Percentiles rank a stretch among this genome's conserved stretches.
Evolutionary conservation across 1,140 invertebrate species (phyloP).

Genomic region (Drosophila repleta): DNA sequence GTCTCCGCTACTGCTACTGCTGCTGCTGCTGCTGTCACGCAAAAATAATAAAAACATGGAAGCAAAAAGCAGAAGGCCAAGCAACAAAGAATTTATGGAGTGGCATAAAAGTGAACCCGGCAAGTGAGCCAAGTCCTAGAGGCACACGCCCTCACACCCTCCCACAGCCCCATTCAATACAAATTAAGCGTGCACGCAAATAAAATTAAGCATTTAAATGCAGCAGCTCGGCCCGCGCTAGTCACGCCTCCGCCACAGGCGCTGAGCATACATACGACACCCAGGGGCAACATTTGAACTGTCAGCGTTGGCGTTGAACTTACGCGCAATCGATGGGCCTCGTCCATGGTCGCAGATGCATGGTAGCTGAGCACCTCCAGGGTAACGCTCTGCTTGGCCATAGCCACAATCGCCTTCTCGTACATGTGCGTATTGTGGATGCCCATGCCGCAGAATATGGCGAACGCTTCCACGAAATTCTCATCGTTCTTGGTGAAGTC

Average conservation of each 20-base stretch:
- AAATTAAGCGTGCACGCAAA: conserved; percentile 68
- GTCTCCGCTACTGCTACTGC: conserved; percentile 24
- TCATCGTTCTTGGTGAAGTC: conserved; percentile 95
- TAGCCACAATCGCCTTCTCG: conserved; percentile 95
- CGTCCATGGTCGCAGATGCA: conserved; percentile 95
- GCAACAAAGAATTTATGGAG: conserved; percentile 41
- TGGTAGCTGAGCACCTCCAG: conserved; percentile 98
- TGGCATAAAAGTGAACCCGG: conserved; percentile 43
- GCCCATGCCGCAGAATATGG: conserved; percentile 98
- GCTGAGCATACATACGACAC: conserved; percentile 25
- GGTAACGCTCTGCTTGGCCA: conserved; percentile 97
- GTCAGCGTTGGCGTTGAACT: conserved; percentile 76
- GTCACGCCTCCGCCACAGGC: background rate
- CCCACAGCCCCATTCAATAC: conserved; percentile 20
- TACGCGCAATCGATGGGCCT: conserved; percentile 92
- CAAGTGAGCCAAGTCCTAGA: conserved; percentile 19
- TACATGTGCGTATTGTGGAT: conserved; percentile 99
- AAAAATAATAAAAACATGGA: conserved; percentile 57
- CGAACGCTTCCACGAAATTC: conserved; percentile 97
- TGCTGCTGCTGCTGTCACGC: conserved; percentile 54
- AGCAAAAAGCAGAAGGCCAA: conserved; percentile 24
- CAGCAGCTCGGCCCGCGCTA: background rate
- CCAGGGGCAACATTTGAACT: conserved; percentile 46
- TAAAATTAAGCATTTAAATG: conserved; percentile 73
- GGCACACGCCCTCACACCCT: conserved; percentile 14